phyloP scores from a whole-genome alignment of 2,888 invertebrate species.

The Ormyrus rosae region DNA sequence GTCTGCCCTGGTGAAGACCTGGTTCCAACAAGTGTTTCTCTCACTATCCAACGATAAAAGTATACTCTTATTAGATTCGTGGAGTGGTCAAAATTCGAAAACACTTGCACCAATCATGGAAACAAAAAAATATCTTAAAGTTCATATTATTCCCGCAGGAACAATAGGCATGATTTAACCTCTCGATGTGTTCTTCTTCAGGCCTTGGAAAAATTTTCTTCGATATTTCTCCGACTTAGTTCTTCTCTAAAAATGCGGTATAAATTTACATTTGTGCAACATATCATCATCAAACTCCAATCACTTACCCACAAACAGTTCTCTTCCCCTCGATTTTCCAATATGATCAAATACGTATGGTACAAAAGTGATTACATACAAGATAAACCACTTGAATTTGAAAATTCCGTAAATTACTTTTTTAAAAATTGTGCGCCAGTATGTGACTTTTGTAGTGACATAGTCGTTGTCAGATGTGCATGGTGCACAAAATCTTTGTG shows the following conservation, averaged over 20 bases:
- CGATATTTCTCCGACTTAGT: constrained; percentile 21
- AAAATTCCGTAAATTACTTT: constrained; percentile 17
- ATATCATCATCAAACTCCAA: constrained; percentile 35
- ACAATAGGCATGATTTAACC: constrained; percentile 30
- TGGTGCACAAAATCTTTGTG: constrained; percentile 17
- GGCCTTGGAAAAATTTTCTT: constrained; percentile 34
- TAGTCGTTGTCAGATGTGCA: constrained; percentile 31
- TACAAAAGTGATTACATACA: constrained; percentile 28
- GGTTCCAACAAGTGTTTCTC: constrained; percentile 46
- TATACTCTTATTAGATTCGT: constrained; percentile 26
- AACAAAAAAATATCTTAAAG: constrained; percentile 29
- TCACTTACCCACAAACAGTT: constrained; percentile 48
- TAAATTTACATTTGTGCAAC: constrained; percentile 9
- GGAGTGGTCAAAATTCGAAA: constrained; percentile 3
- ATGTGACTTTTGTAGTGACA: neutral
- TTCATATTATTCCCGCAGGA: constrained; percentile 19
- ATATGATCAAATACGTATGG: constrained; percentile 22
- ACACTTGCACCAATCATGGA: neutral
- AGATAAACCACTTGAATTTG: constrained; percentile 20
- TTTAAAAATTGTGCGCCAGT: neutral
- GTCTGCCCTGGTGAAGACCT: constrained; percentile 23
- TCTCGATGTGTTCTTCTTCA: constrained; percentile 27
- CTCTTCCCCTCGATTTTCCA: constrained; percentile 41
- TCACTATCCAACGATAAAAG: neutral
- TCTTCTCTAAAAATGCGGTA: neutral